Base-by-base conservation (phyloP, 1,140 invertebrate species). In the Aphelenchoides avenae region DNA sequence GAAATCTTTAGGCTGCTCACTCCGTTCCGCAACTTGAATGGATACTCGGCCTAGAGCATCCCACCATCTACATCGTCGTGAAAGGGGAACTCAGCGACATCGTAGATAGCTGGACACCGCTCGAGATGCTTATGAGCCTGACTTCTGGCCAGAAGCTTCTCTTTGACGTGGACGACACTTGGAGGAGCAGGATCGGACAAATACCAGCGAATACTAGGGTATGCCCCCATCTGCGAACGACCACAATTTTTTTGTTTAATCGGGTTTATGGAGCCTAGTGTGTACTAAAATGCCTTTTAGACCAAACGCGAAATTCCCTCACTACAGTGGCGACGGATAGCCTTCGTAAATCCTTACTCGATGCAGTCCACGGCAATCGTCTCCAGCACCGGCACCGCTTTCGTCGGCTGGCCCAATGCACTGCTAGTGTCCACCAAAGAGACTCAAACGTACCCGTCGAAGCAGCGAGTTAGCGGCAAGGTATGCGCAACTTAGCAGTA, bases 401-500 rank as follows among this genome's bases (percentile, higher is more conserved):
- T 69, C 34, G 53, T 69, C n/a, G 67, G 67, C 11, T 69, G 67
- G 67, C 70, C 67, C 15, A 69, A 73, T 57, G 31, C 57, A 20
- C 48, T 69, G 22, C 41, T 73, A 13, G 11, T 69, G 0, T 68
- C 52, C 3, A 71, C 53, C 18, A 51, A 48, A 42, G 13, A 39
- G 48, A 15, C 36, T 13, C 27, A 27, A 13, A 18, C 29, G 5
- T 63, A 46, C n/a, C 63, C 69, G n/a, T 34, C 51, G 7, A 49
- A 52, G 26, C 68, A 67, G 44, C 29, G 22, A 30, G 48, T 67
- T 37, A 20, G 33, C 22, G 68, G 65, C 30, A 51, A 53, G 40
- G 47, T 74, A 53, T 66, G 20, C 34, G 40, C 20, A 63, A 70
- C 13, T 51, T 52, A n/a, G 55, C 22, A 42, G 34, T 22, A 27